A percentile compares a stretch with the other conserved stretches of the same genome.
phyloP scores from a whole-genome alignment of 2,113 vertebrate genomes.

The Pachypanchax playfairii region DNA sequence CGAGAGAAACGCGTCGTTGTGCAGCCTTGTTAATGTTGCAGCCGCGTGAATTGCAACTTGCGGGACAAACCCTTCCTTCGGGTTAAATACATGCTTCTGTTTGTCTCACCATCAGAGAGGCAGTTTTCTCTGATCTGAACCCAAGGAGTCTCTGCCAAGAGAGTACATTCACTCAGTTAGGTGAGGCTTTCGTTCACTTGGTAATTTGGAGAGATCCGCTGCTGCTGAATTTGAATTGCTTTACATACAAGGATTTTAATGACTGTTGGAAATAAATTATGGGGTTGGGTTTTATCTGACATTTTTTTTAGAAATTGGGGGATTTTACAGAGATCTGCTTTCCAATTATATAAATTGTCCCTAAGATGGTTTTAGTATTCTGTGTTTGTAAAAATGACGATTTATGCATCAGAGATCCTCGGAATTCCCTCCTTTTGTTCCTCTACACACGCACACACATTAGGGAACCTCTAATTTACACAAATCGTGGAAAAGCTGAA shows the following conservation, averaged over 20 bases:
- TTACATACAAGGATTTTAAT: background rate
- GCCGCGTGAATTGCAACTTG: background rate
- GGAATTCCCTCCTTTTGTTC: background rate
- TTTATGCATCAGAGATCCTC: background rate
- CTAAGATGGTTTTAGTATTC: background rate
- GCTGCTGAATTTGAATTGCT: too few relatives aligned
- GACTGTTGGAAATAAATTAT: too few relatives aligned
- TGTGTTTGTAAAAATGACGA: background rate
- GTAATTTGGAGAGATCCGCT: background rate
- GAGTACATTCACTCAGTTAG: background rate
- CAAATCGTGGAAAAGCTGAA: background rate
- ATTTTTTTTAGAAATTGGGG: too few relatives aligned
- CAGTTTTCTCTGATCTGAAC: background rate
- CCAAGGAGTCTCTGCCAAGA: background rate
- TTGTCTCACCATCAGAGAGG: background rate
- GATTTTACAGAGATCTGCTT: background rate
- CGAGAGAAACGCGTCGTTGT: background rate
- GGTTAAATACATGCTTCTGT: background rate
- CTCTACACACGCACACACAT: background rate
- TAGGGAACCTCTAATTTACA: background rate
- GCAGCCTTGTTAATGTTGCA: background rate
- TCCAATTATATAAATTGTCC: background rate
- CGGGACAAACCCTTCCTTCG: background rate
- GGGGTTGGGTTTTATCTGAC: background rate
- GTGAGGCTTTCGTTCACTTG: background rate